Base-by-base conservation (phyloP, 2,888 invertebrate species). In the Eucriotettix oculatus region DNA sequence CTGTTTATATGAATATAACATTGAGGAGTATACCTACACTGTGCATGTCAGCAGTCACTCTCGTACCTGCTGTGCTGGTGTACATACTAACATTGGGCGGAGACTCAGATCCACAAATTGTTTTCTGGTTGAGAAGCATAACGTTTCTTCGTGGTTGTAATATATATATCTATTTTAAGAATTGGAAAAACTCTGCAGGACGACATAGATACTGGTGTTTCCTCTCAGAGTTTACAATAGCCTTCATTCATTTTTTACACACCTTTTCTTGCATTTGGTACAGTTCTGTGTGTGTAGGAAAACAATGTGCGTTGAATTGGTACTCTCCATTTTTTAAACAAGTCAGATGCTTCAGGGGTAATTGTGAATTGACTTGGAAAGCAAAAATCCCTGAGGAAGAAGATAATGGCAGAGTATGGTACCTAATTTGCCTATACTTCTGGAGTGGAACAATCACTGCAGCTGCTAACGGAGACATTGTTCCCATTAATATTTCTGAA, bases 131-230 rank as follows among this genome's bases (percentile, higher is more conserved):
- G 5, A 16, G 58, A 40, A 29, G 17, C 16, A 69, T 74, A 54
- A 74, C 76, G 10, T 71, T 73, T 3, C 64, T 75, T 58, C 72
- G 78, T 52, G 70, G 75, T 0, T 75, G 76, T 58, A 73, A 76
- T 66, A 73, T 78, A 55, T 66, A 76, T 56, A 71, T 73, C 66
- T 76, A 75, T 66, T 75, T 76, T 66, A 74, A 73, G 56, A 68
- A 71, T 17, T 74, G 73, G 69, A 73, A 74, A n/a, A 73, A 74
- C 12, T 73, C 74, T 71, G 75, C 76, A 42, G 76, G 77, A 29
- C 74, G 75, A 59, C 76, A 76, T 66, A 77, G 76, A 66, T 76
- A 76, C 75, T 74, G 74, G 16, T 75, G 75, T 40, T 77, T 77
- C 66, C 68, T 77, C 54, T 72, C 74, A n/a, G 76, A 78, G 66